Evolutionary conservation across 2,888 invertebrate species (phyloP).

Genomic region (Lasioglossum figueresi): DNA sequence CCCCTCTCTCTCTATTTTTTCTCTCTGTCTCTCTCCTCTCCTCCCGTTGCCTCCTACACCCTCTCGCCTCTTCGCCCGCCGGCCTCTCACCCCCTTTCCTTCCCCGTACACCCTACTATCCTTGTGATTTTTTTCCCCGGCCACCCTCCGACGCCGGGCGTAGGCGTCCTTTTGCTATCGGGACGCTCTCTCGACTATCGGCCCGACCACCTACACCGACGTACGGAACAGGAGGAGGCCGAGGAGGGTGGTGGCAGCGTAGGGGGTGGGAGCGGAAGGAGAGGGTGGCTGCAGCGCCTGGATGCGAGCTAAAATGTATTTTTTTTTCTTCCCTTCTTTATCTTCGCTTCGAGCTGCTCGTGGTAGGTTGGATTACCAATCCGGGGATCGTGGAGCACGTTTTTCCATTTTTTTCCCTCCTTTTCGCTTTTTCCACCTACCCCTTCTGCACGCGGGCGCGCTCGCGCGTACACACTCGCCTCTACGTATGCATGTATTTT

Average conservation of each 20-base stretch:
- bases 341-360: constrained; percentile 73
- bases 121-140: constrained; percentile 69
- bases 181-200: constrained; percentile 77
- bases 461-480: not conserved
- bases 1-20: constrained; percentile 16
- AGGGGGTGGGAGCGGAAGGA: constrained; percentile 16
- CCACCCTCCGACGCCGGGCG: constrained; percentile 76
- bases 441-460: not conserved
- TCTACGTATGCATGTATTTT: not conserved
- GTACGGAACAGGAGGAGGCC: constrained; percentile 44
- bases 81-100: constrained; percentile 38
- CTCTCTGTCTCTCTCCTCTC: constrained; percentile 19
- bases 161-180: constrained; percentile 80
- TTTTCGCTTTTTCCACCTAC: constrained; percentile 35
- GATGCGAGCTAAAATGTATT: constrained; percentile 76
- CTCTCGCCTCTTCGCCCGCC: constrained; percentile 39
- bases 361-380: constrained; percentile 75
- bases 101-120: constrained; percentile 53
- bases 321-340: constrained; percentile 68
- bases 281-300: constrained; percentile 69
- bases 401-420: constrained; percentile 56
- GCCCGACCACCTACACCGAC: constrained; percentile 72
- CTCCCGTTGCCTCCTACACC: constrained; percentile 34
- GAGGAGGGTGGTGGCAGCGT: constrained; percentile 31
- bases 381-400: constrained; percentile 70